phyloP scores from a whole-genome alignment of 1,140 invertebrate genomes.

The Panagrolaimus sp. region DNA sequence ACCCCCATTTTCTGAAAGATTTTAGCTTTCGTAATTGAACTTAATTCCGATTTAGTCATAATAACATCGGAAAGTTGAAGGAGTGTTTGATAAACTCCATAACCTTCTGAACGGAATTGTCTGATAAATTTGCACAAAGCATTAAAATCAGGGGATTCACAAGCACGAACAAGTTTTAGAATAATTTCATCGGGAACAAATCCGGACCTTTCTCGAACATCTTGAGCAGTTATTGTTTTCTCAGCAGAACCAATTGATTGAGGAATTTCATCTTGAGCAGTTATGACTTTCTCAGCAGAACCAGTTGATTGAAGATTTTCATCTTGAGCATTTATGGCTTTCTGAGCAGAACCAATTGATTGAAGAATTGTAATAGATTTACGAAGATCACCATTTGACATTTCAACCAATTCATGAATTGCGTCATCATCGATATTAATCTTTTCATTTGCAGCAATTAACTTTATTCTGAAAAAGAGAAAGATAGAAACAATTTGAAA shows the following conservation, averaged over 20 bases:
- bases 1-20: slow-evolving; percentile 60
- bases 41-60: slow-evolving; percentile 68
- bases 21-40: slow-evolving; percentile 61
- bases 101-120: slow-evolving; percentile 73
- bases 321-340: slow-evolving; percentile 67
- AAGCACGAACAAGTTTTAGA: slow-evolving; percentile 17
- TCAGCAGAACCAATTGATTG: slow-evolving; percentile 46
- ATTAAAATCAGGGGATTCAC: slow-evolving; percentile 18
- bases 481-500: background rate
- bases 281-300: slow-evolving; percentile 73
- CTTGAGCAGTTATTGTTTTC: slow-evolving; percentile 65
- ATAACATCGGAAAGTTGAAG: slow-evolving; percentile 75
- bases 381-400: slow-evolving; percentile 82
- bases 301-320: too few species aligned
- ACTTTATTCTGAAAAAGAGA: slow-evolving; percentile 67
- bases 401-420: slow-evolving; percentile 73
- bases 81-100: slow-evolving; percentile 73
- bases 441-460: slow-evolving; percentile 76
- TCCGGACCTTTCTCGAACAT: slow-evolving; percentile 74
- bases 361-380: slow-evolving; percentile 53
- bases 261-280: slow-evolving; percentile 58
- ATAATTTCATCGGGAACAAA: slow-evolving; percentile 60
- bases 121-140: slow-evolving; percentile 55
- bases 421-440: slow-evolving; percentile 71
- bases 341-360: slow-evolving; percentile 60